phyloP scores from a whole-genome alignment of 2,797 vertebrate species.

The Salarias fasciatus region DNA sequence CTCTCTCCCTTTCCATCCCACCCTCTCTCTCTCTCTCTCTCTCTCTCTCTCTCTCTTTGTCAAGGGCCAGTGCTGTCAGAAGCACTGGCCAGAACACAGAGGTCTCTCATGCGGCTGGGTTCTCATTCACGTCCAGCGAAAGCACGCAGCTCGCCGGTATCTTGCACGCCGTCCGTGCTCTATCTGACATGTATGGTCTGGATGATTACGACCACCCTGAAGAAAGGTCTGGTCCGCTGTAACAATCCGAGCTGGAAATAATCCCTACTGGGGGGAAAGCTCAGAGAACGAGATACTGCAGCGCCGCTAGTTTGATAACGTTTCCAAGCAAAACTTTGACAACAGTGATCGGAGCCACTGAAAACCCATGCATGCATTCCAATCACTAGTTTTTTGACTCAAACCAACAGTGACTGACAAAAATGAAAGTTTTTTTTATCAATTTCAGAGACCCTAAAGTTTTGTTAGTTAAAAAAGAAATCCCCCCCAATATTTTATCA shows the following conservation, averaged over 20 bases:
- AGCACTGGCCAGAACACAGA: slow-evolving; percentile 62
- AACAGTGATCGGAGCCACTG: too few species aligned
- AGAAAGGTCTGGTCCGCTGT: slow-evolving; percentile 17
- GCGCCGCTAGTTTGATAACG: too few species aligned
- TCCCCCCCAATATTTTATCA: too few species aligned
- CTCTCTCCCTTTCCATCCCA: slow-evolving; percentile 2
- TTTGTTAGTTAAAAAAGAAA: too few species aligned
- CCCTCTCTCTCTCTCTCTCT: too few species aligned
- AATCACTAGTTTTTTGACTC: too few species aligned
- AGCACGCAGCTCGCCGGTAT: slow-evolving; percentile 31
- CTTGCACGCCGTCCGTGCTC: slow-evolving; percentile 50
- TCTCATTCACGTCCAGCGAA: slow-evolving; percentile 46
- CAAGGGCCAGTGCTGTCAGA: slow-evolving; percentile 60
- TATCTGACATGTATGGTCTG: slow-evolving; percentile 35
- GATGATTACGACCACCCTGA: slow-evolving; percentile 19
- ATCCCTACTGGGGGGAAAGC: slow-evolving; percentile 29
- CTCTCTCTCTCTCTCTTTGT: slow-evolving; percentile 66
- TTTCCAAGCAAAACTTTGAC: too few species aligned
- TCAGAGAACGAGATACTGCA: too few species aligned
- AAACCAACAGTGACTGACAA: too few species aligned
- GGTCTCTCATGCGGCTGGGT: slow-evolving; percentile 59
- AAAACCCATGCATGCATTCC: too few species aligned
- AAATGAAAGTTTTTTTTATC: too few species aligned
- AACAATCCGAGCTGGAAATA: slow-evolving; percentile 41
- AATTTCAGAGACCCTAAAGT: too few species aligned